Conservation (phyloP, 1,140 invertebrate species). For the Monochamus saltuarius region DNA sequence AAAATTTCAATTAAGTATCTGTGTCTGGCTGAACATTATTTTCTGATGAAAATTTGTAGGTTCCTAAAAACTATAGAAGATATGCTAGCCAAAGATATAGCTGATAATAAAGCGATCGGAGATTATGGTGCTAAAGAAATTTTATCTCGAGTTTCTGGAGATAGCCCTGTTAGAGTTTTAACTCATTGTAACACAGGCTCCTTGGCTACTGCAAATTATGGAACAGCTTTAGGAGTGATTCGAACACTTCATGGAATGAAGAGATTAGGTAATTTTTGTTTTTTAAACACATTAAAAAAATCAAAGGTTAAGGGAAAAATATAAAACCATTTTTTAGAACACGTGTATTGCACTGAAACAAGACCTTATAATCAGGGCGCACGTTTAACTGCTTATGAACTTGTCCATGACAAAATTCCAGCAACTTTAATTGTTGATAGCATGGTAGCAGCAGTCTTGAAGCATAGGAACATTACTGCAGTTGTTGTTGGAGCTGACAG, state of each 20-base stretch:
- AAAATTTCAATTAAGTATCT: neutral
- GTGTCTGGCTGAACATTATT: slow-evolving; percentile 14
- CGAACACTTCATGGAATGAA: slow-evolving; percentile 71
- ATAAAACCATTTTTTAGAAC: slow-evolving; percentile 61
- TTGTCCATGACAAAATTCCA: slow-evolving; percentile 91
- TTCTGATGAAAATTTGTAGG: slow-evolving; percentile 54
- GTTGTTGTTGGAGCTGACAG: slow-evolving; percentile 89
- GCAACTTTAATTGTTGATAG: slow-evolving; percentile 92
- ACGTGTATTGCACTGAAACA: slow-evolving; percentile 95
- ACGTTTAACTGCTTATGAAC: slow-evolving; percentile 92
- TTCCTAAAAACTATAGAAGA: slow-evolving; percentile 73
- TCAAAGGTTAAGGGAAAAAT: neutral
- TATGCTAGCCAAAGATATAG: slow-evolving; percentile 84
- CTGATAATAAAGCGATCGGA: slow-evolving; percentile 84
- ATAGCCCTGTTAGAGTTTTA: slow-evolving; percentile 69
- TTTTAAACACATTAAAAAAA: too few species aligned
- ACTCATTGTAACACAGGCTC: slow-evolving; percentile 99
- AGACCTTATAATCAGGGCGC: slow-evolving; percentile 97
- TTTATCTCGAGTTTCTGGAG: slow-evolving; percentile 57
- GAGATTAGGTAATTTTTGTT: slow-evolving; percentile 65
- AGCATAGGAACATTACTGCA: slow-evolving; percentile 71
- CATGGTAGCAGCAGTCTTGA: slow-evolving; percentile 91
- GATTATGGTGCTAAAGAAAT: slow-evolving; percentile 78
- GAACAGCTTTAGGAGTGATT: slow-evolving; percentile 95
- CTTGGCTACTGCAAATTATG: slow-evolving; percentile 94